Conservation (phyloP, 2,113 vertebrate species). For the Hippopotamus amphibius region DNA sequence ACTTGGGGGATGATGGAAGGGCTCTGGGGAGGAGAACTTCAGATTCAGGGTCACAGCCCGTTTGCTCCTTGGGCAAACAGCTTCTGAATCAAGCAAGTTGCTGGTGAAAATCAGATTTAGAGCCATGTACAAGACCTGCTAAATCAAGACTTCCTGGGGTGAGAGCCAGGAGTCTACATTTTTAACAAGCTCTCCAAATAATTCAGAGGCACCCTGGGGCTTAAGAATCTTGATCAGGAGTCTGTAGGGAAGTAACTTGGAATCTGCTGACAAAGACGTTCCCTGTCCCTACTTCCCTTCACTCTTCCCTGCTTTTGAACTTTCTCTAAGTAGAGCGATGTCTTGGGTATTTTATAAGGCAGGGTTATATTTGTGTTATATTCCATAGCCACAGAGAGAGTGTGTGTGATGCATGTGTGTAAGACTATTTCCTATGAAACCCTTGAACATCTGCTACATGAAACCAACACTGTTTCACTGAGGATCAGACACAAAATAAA, state of each 20-base stretch:
- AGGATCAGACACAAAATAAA: background rate
- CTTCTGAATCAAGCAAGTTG: background rate
- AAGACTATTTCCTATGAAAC: background rate
- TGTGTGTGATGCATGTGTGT: fast-evolving
- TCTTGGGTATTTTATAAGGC: background rate
- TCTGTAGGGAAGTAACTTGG: background rate
- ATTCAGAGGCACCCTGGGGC: background rate
- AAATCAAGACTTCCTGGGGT: conserved; percentile 14
- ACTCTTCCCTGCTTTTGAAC: background rate
- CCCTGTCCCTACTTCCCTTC: too few relatives aligned
- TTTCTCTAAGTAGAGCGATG: background rate
- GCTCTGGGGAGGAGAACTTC: fast-evolving
- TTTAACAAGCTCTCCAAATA: background rate
- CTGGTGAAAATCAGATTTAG: background rate
- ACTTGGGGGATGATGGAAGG: background rate
- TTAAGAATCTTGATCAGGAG: background rate
- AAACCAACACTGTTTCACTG: background rate
- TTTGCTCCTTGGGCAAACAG: background rate
- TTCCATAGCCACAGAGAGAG: background rate
- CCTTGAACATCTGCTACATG: background rate
- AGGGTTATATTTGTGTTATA: background rate
- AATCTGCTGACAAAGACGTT: background rate
- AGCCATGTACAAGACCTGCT: background rate
- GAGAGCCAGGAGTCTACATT: background rate
- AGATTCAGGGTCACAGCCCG: too few relatives aligned